Conservation (phyloP, 2,797 vertebrate genomes). For the Neostethus bicornis region DNA sequence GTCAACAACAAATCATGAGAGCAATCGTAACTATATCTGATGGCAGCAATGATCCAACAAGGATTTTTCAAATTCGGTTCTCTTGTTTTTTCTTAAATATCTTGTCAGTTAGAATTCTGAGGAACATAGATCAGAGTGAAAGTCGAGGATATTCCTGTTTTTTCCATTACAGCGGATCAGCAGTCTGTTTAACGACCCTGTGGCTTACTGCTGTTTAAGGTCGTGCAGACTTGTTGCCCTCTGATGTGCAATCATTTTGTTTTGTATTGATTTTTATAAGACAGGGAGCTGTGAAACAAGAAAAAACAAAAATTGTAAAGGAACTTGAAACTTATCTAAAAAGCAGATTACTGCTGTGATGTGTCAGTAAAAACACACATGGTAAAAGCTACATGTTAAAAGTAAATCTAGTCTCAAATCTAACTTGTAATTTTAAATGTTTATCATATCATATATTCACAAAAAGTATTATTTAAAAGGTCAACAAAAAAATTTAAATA, state of each 20-base stretch:
- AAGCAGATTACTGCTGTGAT: neutral
- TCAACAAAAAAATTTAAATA: neutral
- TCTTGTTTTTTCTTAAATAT: constrained; percentile 23
- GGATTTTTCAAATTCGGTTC: constrained; percentile 20
- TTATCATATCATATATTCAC: neutral
- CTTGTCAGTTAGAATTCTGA: constrained; percentile 63
- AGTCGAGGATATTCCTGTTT: constrained; percentile 39
- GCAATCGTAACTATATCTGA: constrained; percentile 3
- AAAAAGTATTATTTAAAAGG: neutral
- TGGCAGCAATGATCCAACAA: constrained; percentile 10
- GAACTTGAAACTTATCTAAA: neutral
- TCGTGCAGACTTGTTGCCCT: constrained; percentile 21
- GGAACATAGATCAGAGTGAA: constrained; percentile 63
- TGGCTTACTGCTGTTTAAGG: constrained; percentile 43
- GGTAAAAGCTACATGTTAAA: constrained; percentile 19
- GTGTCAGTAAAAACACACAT: constrained; percentile 29
- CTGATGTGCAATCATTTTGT: constrained; percentile 36
- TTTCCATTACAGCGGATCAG: constrained; percentile 60
- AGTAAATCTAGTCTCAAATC: constrained; percentile 35
- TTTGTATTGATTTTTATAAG: constrained; percentile 37
- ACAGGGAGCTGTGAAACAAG: constrained; percentile 4
- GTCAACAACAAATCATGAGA: constrained; percentile 1
- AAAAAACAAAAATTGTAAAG: constrained; percentile 5
- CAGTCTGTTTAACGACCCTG: constrained; percentile 60
- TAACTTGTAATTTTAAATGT: constrained; percentile 9